Conservation (phyloP, 2,797 vertebrate species). For the Pygocentrus nattereri region DNA sequence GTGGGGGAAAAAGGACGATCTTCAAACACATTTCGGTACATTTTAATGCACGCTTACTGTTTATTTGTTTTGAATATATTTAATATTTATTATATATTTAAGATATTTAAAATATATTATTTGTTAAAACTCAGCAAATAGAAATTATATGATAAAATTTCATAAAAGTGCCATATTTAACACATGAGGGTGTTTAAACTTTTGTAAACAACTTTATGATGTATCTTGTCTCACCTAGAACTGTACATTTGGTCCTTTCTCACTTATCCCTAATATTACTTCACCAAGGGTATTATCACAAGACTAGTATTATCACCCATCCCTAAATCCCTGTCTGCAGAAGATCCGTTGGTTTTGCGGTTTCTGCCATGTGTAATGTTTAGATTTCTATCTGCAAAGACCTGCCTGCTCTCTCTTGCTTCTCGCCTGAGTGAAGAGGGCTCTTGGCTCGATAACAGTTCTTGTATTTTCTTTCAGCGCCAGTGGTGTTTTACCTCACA, state of each 20-base stretch:
- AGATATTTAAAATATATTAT: too few relatives aligned
- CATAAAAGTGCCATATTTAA: neutral
- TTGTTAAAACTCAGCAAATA: too few relatives aligned
- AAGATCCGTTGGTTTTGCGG: constrained; percentile 5
- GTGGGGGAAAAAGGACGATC: too few relatives aligned
- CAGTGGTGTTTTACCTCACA: neutral
- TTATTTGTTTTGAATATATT: too few relatives aligned
- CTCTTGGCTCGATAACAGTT: neutral
- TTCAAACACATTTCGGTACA: too few relatives aligned
- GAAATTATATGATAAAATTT: too few relatives aligned
- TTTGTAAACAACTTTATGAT: neutral
- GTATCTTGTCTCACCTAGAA: neutral
- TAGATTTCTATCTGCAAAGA: constrained; percentile 1
- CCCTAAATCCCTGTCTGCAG: neutral
- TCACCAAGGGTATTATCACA: neutral
- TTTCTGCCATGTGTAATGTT: neutral
- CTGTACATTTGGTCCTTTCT: neutral
- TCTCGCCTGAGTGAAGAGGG: neutral
- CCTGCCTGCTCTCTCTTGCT: neutral
- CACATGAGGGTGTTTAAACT: too few relatives aligned
- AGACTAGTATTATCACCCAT: neutral
- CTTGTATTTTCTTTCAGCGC: neutral
- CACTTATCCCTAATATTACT: constrained; percentile 8
- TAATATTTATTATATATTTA: too few relatives aligned
- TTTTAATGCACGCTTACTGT: too few relatives aligned